Percentiles rank a stretch among this genome's conserved stretches.
These are phyloP conservation scores for Venusia cambrica DNA, from an alignment of 2,888 invertebrate species.

Conservation along the genomic window DNA sequence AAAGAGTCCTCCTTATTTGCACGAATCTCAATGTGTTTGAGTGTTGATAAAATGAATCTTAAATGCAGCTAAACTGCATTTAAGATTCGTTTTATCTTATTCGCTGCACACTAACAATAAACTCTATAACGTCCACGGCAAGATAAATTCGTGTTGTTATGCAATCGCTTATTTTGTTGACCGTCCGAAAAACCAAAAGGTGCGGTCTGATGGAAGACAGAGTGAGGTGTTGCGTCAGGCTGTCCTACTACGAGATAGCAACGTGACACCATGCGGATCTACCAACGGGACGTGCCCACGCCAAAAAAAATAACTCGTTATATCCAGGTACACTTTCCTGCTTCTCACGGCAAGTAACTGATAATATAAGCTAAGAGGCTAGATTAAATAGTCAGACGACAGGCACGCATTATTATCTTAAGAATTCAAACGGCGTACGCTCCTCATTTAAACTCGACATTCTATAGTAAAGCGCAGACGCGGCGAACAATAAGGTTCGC, in stretches of 20 bases:
- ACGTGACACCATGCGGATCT: constrained; percentile 20
- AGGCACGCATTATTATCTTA: constrained; percentile 38
- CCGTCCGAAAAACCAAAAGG: constrained; percentile 37
- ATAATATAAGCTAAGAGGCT: not conserved
- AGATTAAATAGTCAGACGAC: constrained; percentile 21
- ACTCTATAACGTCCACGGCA: constrained; percentile 16
- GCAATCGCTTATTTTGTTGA: constrained; percentile 38
- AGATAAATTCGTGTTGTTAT: constrained; percentile 28
- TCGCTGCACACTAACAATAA: constrained; percentile 14
- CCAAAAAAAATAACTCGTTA: constrained; percentile 3
- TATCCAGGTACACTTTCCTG: constrained; percentile 5
- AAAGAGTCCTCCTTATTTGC: too few relatives aligned
- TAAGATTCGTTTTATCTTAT: constrained; percentile 1
- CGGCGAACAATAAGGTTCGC: constrained; percentile 67
- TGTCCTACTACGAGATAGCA: constrained; percentile 18
- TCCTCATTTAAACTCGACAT: constrained; percentile 66
- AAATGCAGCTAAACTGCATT: constrained; percentile 1
- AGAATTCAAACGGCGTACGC: constrained; percentile 59
- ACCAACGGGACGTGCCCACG: constrained; percentile 4
- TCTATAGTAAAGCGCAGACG: constrained; percentile 53
- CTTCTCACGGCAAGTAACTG: constrained; percentile 14
- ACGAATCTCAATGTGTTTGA: too few relatives aligned
- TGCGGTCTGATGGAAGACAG: constrained; percentile 33
- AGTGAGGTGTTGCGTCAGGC: constrained; percentile 29
- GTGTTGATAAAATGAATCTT: too few relatives aligned